Base-by-base conservation (phyloP, 2,113 vertebrate genomes). In the Chionomys nivalis region DNA sequence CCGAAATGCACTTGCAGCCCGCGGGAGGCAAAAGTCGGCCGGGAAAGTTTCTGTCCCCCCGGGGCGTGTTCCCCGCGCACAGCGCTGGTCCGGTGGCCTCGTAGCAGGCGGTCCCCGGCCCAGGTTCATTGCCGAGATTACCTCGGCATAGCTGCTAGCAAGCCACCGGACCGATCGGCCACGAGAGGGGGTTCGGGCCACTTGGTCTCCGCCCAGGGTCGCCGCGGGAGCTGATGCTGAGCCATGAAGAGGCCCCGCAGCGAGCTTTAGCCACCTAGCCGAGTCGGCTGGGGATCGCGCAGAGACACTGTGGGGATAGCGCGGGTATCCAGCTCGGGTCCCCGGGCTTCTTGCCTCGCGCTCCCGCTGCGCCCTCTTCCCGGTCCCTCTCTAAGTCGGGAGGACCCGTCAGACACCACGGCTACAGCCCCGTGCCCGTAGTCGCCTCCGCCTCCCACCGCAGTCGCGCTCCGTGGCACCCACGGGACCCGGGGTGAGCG, bases 131-230 rank as follows among this genome's bases (percentile, higher is more conserved):
- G 89, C 93, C 36, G 86, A 91, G 91, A 87, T 42, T 66, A 44
- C 86, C 19, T 58, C 70, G 0, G 70, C 52, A 23, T 13, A 42
- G 96, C 90, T 68, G 1, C 42, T 70, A 96, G 90, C 19, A 90
- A 65, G 96, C 96, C 93, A 95, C 93, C 91, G 91, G 97, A 94
- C 95, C 85, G 58, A 90, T 68, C 77, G 85, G 94, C 97, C 97
- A 93, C 96, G 97, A 97, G 94, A 92, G 96, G 97, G 97, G 96
- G 96, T 88, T 79, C 63, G 93, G 68, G 95, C 95, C 83, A 94
- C 68, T 70, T 76, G 68, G 93, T 94, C 94, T 68, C 94, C 63
- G 33, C 92, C 92, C 88, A 66, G 95, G 93, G 85, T 82, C 94
- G 83, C 81, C 78, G 44, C 73, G 3, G 14, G 85, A 92, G 91